Conservation (phyloP, 1,140 invertebrate species). For the Heliconius himera region DNA sequence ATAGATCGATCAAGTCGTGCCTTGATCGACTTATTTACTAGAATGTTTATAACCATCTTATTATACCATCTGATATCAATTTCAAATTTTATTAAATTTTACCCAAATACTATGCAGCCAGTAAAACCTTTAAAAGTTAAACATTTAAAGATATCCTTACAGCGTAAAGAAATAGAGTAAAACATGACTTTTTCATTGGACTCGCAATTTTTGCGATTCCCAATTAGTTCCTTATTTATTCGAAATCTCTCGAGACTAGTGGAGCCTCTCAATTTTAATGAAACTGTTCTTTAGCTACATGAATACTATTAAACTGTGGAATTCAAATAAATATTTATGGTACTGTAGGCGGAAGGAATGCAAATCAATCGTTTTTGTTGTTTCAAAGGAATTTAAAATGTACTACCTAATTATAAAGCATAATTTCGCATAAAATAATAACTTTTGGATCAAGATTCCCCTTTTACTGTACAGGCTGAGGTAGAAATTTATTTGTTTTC, state of each 20-base stretch:
- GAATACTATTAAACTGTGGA: slow-evolving; percentile 47
- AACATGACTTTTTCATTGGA: slow-evolving; percentile 21
- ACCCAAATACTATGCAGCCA: too few species aligned
- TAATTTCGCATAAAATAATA: slow-evolving; percentile 12
- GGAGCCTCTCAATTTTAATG: slow-evolving; percentile 57
- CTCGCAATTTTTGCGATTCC: slow-evolving; percentile 45
- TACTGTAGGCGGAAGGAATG: slow-evolving; percentile 24
- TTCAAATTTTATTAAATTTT: too few species aligned
- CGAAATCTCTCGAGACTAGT: slow-evolving; percentile 48
- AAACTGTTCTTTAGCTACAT: slow-evolving; percentile 58
- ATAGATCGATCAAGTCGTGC: too few species aligned
- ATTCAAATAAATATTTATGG: slow-evolving; percentile 54
- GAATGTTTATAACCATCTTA: too few species aligned
- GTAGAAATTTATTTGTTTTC: slow-evolving; percentile 53
- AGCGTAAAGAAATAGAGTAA: neutral
- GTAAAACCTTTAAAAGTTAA: neutral
- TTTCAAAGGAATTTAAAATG: slow-evolving; percentile 21
- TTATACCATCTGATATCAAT: too few species aligned
- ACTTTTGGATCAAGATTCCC: slow-evolving; percentile 5
- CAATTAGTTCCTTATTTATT: slow-evolving; percentile 62
- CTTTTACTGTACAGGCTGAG: slow-evolving; percentile 37
- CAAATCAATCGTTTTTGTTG: neutral
- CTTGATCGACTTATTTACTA: too few species aligned
- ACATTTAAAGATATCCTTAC: neutral
- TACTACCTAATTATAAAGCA: slow-evolving; percentile 23